phyloP scores from a whole-genome alignment of 2,113 vertebrate species.

The Phainopepla nitens region DNA sequence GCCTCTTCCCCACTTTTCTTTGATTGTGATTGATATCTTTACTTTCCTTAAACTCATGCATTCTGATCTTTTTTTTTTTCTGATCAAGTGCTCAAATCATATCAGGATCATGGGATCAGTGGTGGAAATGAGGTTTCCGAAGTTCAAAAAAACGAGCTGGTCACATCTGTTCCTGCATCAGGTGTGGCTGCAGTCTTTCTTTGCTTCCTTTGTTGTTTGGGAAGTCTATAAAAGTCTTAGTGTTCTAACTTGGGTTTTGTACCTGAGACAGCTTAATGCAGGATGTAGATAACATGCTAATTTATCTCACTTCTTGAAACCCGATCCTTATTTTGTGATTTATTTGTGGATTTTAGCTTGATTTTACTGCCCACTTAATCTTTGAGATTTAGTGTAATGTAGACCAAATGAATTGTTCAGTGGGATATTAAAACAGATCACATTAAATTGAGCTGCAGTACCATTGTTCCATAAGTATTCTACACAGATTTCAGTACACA shows the following conservation, averaged over 20 bases:
- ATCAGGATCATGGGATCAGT: slow-evolving; percentile 9
- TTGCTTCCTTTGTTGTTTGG: neutral
- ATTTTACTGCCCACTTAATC: neutral
- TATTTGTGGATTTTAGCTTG: neutral
- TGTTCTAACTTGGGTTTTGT: neutral
- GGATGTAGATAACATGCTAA: neutral
- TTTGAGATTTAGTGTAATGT: neutral
- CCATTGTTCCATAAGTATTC: neutral
- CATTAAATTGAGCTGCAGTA: neutral
- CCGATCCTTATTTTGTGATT: neutral
- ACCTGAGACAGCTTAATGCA: neutral
- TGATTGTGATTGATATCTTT: neutral
- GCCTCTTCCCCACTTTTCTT: neutral
- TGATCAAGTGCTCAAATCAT: neutral
- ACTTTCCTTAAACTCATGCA: neutral
- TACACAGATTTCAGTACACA: neutral
- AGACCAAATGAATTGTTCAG: neutral
- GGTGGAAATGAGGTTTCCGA: slow-evolving; percentile 28
- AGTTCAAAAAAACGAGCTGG: neutral
- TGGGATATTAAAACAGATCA: neutral
- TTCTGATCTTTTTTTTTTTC: neutral
- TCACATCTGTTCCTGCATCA: neutral
- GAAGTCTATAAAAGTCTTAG: neutral
- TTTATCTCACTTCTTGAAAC: neutral
- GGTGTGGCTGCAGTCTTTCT: slow-evolving; percentile 33